Percentiles rank a stretch among this genome's conserved stretches.
These are phyloP conservation scores for Umimayanthus kanabou DNA, from an alignment of 92 coral and sea anemone genomes.

Conservation along the genomic window DNA sequence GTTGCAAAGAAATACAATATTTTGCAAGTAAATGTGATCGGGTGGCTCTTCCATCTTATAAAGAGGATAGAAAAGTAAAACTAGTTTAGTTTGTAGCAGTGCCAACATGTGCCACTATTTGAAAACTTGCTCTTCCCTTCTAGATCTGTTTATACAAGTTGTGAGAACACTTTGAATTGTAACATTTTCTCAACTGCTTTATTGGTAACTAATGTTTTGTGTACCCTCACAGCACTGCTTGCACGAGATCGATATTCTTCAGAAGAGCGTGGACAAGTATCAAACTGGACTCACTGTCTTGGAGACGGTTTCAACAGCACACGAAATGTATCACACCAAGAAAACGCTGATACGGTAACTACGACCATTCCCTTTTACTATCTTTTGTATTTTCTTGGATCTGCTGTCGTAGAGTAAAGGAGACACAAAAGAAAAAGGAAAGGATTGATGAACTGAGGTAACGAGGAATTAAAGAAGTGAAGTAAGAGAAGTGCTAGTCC, in stretches of 20 bases:
- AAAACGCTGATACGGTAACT: conserved; percentile 72
- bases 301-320: conserved; percentile 62
- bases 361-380: background rate
- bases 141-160: background rate
- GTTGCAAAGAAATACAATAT: too few relatives aligned
- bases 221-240: conserved; percentile 46
- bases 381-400: too few relatives aligned
- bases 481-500: too few relatives aligned
- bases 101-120: too few relatives aligned
- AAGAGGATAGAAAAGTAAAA: too few relatives aligned
- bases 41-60: too few relatives aligned
- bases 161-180: background rate
- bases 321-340: conserved; percentile 56
- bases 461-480: too few relatives aligned
- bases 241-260: conserved; percentile 61
- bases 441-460: too few relatives aligned
- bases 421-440: background rate
- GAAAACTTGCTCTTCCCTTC: background rate
- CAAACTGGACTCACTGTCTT: conserved; percentile 48
- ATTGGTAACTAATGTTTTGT: background rate
- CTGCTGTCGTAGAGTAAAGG: too few relatives aligned
- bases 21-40: too few relatives aligned
- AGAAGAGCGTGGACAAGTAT: conserved; percentile 58
- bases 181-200: background rate
- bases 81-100: too few relatives aligned